A percentile compares a stretch with the other conserved stretches of the same genome.
Evolutionary conservation across 2,797 vertebrate species (phyloP).

Genomic region (Poeciliopsis infans): DNA sequence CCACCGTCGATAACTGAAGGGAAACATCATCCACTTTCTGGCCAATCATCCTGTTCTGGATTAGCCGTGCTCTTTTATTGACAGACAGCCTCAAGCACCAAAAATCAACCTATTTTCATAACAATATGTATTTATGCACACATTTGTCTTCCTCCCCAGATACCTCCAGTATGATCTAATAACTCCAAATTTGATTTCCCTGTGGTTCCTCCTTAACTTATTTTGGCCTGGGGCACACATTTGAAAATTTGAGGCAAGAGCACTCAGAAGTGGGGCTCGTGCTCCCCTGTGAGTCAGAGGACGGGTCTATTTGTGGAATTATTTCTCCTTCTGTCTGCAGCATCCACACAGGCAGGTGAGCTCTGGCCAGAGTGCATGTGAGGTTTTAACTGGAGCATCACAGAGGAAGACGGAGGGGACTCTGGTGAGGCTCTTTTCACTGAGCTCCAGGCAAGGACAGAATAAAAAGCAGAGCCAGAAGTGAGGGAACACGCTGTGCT

Average conservation of each 20-base stretch:
- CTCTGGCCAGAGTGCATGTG: conserved; percentile 50
- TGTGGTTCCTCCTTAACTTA: conserved; percentile 75
- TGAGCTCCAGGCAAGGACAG: conserved; percentile 46
- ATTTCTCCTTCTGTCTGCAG: conserved; percentile 71
- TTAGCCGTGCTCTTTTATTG: conserved; percentile 20
- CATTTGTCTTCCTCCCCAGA: conserved; percentile 58
- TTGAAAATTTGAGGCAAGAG: conserved; percentile 71
- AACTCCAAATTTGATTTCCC: conserved; percentile 83
- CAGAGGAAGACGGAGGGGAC: conserved; percentile 40
- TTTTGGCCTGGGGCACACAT: conserved; percentile 75
- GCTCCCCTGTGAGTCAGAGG: conserved; percentile 72
- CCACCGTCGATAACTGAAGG: conserved; percentile 1
- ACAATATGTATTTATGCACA: conserved; percentile 73
- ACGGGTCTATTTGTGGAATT: conserved; percentile 80
- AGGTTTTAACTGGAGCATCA: conserved; percentile 70
- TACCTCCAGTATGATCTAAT: conserved; percentile 69
- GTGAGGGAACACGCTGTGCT: conserved; percentile 35
- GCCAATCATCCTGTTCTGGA: conserved; percentile 7
- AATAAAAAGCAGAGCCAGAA: conserved; percentile 47
- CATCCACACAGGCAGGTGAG: conserved; percentile 63
- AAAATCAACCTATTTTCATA: conserved; percentile 61
- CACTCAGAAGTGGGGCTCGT: conserved; percentile 79
- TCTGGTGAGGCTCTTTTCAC: conserved; percentile 29
- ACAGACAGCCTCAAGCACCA: conserved; percentile 25
- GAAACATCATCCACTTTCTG: conserved; percentile 1